Conservation (phyloP, 2,888 invertebrate genomes). For the Acanthosepion pharaonis region DNA sequence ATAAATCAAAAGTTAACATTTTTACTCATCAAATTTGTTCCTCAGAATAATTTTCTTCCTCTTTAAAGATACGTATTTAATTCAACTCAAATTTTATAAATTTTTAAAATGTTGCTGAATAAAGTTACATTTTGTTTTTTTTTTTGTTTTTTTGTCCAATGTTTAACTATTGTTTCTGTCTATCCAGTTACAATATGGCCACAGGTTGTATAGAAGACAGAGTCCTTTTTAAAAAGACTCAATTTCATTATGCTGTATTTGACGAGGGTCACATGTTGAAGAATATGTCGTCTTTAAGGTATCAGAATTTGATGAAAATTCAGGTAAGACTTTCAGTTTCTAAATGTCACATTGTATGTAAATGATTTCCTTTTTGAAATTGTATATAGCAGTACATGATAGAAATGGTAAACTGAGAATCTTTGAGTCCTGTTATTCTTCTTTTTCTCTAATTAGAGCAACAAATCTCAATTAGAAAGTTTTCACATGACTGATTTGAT, state of each 20-base stretch:
- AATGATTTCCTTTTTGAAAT: background rate
- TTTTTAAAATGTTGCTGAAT: background rate
- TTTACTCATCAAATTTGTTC: no score
- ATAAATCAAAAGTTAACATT: no score
- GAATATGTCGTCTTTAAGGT: conserved; percentile 94
- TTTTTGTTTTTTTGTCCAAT: background rate
- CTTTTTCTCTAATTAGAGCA: no score
- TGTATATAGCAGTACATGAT: background rate
- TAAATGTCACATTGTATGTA: background rate
- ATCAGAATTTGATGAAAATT: conserved; percentile 89
- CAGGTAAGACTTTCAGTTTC: conserved; percentile 78
- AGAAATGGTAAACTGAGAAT: no score
- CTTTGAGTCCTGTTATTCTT: no score
- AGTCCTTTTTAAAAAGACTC: conserved; percentile 87
- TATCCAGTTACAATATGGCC: conserved; percentile 81
- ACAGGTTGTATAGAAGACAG: conserved; percentile 90
- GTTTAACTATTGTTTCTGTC: background rate
- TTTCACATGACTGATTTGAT: no score
- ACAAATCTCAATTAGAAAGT: no score
- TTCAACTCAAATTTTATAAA: background rate
- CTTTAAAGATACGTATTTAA: background rate
- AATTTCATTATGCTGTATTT: conserved; percentile 92
- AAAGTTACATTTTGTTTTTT: background rate
- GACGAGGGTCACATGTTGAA: conserved; percentile 99
- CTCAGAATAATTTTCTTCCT: background rate